Evolutionary conservation across 2,113 vertebrate genomes (phyloP).

Genomic region (Podilymbus podiceps): DNA sequence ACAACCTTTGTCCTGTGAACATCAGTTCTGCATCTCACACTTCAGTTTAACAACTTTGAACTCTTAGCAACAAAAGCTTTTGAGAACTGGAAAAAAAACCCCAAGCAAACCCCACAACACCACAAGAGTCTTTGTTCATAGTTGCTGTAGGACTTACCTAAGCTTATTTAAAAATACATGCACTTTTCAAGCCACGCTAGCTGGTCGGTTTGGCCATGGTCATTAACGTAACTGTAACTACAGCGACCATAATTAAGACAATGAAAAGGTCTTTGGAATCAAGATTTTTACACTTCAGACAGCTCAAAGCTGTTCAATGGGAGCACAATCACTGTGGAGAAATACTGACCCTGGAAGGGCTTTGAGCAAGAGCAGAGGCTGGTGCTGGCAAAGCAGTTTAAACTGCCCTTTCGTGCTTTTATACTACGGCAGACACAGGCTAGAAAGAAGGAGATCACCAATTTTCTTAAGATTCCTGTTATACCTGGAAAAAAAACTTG

Average conservation of each 20-base stretch:
- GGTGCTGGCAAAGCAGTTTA: neutral
- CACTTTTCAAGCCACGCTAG: neutral
- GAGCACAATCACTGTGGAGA: neutral
- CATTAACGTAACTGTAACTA: neutral
- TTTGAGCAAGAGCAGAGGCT: neutral
- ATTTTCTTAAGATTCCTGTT: neutral
- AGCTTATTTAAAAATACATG: accelerated
- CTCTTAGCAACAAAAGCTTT: neutral
- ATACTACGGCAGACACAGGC: neutral
- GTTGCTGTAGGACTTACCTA: neutral
- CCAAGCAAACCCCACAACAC: too few species aligned
- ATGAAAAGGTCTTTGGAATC: neutral
- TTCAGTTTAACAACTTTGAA: neutral
- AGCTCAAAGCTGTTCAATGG: neutral
- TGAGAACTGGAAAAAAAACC: neutral
- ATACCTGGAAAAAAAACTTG: constrained; percentile 13
- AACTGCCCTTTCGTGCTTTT: neutral
- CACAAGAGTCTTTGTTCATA: too few species aligned
- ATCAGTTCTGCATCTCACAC: neutral
- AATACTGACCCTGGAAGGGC: accelerated
- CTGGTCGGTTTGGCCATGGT: neutral
- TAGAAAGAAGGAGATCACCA: neutral
- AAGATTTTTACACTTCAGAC: neutral
- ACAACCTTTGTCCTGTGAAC: neutral
- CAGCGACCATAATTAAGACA: neutral